Percentiles rank a stretch among this genome's conserved stretches.
These are phyloP conservation scores for Lepas anatifera DNA, from an alignment of 2,888 invertebrate species.

Conservation along the genomic window DNA sequence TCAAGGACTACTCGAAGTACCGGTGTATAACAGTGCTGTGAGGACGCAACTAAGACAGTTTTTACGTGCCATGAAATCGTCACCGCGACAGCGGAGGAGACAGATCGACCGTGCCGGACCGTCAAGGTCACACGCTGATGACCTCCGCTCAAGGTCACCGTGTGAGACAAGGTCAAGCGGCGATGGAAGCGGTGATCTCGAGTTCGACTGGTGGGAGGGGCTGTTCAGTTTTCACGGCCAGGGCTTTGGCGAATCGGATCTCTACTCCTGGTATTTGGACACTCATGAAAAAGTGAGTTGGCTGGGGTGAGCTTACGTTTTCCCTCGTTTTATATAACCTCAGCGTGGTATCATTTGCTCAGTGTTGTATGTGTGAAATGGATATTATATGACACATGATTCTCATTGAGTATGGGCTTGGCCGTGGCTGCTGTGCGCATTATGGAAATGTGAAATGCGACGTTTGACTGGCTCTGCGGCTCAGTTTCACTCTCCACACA, in stretches of 20 bases:
- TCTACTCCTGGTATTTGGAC: background rate
- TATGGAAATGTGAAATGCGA: too few relatives aligned
- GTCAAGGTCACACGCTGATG: conserved; percentile 4
- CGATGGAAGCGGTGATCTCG: conserved; percentile 18
- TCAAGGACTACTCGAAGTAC: conserved; percentile 20
- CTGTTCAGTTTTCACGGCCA: conserved; percentile 44
- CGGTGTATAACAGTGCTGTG: conserved; percentile 19
- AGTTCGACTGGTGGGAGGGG: conserved; percentile 67
- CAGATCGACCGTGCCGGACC: conserved; percentile 6
- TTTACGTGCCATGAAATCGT: conserved; percentile 31
- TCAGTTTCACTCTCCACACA: too few relatives aligned
- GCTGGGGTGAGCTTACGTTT: too few relatives aligned
- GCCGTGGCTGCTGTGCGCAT: too few relatives aligned
- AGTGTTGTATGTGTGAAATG: too few relatives aligned
- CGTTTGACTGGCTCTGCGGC: too few relatives aligned
- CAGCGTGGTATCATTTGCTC: too few relatives aligned
- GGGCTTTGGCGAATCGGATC: background rate
- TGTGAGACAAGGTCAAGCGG: conserved; percentile 2
- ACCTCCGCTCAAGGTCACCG: background rate
- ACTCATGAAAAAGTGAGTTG: background rate
- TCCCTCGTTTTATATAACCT: too few relatives aligned
- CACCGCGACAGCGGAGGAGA: conserved; percentile 21
- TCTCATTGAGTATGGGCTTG: too few relatives aligned
- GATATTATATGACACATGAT: too few relatives aligned
- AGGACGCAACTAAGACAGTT: conserved; percentile 24